These are phyloP conservation scores for Spilogale gracilis DNA, from an alignment of 2,113 vertebrate genomes.

Conservation along the genomic window DNA sequence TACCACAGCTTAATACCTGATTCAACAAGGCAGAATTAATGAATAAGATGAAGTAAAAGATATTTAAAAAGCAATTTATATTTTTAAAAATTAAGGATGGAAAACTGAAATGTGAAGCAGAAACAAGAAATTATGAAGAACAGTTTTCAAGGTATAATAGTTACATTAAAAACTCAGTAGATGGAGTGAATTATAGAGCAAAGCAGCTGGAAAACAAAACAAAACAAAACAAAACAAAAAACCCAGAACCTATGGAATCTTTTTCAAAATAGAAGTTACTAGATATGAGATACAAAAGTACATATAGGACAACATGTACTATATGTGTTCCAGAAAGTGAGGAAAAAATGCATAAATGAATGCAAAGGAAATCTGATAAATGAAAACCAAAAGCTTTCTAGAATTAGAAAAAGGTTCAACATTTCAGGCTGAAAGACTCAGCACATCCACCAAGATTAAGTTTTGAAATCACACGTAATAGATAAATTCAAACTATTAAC, in stretches of 20 bases:
- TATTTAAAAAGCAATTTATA: neutral
- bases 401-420: neutral
- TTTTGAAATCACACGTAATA: neutral
- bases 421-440: neutral
- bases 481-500: neutral
- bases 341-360: neutral
- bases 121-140: neutral
- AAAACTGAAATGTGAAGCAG: neutral
- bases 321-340: neutral
- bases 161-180: neutral
- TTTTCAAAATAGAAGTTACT: conserved; percentile 2
- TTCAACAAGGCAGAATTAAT: neutral
- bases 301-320: neutral
- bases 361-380: neutral
- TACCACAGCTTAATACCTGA: neutral
- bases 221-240: neutral
- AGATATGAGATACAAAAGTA: neutral
- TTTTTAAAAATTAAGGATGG: neutral
- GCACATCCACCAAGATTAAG: neutral
- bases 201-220: neutral
- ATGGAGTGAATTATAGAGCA: neutral
- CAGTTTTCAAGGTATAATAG: neutral
- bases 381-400: neutral
- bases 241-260: neutral
- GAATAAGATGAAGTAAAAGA: neutral